Evolutionary conservation across 2,888 invertebrate genomes (phyloP).

Genomic region (Carterocephalus palaemon): DNA sequence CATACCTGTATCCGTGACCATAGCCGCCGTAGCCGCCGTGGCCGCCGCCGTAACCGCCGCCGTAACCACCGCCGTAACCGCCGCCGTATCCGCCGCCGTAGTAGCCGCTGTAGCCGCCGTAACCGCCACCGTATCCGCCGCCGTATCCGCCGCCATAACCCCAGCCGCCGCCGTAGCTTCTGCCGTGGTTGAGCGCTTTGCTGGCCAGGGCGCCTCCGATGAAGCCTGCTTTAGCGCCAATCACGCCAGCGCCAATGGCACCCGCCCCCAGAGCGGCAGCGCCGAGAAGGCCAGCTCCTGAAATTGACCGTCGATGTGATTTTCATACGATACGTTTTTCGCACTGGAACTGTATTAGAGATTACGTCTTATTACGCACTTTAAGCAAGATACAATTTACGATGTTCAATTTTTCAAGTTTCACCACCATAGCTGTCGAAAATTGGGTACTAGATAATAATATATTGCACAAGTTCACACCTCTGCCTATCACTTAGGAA

Average conservation of each 20-base stretch:
- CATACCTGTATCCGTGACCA: slow-evolving; percentile 34
- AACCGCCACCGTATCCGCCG: slow-evolving; percentile 26
- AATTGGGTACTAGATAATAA: too few species aligned
- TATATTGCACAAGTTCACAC: too few species aligned
- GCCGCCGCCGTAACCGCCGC: slow-evolving; percentile 30
- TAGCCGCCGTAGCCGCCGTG: slow-evolving; percentile 36
- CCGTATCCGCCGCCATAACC: slow-evolving; percentile 32
- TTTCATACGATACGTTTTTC: too few species aligned
- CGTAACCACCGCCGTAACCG: slow-evolving; percentile 33
- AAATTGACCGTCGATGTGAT: slow-evolving; percentile 6
- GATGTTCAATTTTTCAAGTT: too few species aligned
- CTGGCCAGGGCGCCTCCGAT: slow-evolving; percentile 60
- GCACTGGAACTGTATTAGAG: too few species aligned
- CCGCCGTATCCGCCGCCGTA: slow-evolving; percentile 32
- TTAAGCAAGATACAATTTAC: too few species aligned
- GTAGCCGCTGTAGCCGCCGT: slow-evolving; percentile 32
- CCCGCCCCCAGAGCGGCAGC: slow-evolving; percentile 47
- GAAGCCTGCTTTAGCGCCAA: slow-evolving; percentile 61
- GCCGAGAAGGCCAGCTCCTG: slow-evolving; percentile 45
- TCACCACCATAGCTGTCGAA: too few species aligned
- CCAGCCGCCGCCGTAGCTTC: slow-evolving; percentile 34
- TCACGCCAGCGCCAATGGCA: slow-evolving; percentile 51
- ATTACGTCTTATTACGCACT: too few species aligned
- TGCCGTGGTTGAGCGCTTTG: slow-evolving; percentile 42
- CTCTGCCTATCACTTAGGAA: too few species aligned